Conservation (phyloP, 2,888 invertebrate genomes). For the Drosophila recens region DNA sequence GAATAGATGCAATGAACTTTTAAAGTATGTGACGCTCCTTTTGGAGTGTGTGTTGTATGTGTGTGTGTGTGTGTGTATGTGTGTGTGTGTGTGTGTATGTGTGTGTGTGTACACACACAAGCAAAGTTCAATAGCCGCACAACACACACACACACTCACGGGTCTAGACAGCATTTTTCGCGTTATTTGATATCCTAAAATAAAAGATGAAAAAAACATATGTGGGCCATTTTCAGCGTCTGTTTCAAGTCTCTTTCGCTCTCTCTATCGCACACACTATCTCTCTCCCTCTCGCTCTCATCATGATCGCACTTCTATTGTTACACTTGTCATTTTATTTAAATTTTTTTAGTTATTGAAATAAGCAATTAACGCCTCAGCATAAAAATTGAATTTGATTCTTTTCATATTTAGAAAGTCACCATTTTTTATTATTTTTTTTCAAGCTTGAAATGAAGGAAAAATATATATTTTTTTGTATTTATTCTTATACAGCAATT, state of each 20-base stretch:
- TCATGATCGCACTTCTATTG: slow-evolving; percentile 7
- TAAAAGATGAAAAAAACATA: slow-evolving; percentile 43
- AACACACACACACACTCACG: slow-evolving; percentile 3
- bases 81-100: slow-evolving; percentile 15
- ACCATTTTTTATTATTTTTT: not conserved
- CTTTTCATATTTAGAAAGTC: not conserved
- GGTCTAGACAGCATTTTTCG: slow-evolving; percentile 48
- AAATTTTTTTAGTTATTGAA: not conserved
- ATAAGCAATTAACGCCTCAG: slow-evolving; percentile 1
- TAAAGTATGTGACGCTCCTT: slow-evolving; percentile 10
- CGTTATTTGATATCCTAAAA: slow-evolving; percentile 52
- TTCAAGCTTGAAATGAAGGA: not conserved
- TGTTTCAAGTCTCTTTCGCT: slow-evolving; percentile 8
- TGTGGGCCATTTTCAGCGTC: slow-evolving; percentile 42
- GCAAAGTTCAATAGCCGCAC: slow-evolving; percentile 54
- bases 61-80: not conserved
- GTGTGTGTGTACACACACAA: slow-evolving; percentile 21
- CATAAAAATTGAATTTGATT: not conserved
- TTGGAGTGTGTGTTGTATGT: not conserved
- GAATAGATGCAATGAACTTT: slow-evolving; percentile 19
- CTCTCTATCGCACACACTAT: not conserved
- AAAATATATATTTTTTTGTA: not conserved
- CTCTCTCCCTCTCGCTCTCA: not conserved
- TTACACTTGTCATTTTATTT: slow-evolving; percentile 24
- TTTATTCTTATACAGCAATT: not conserved